Base-by-base conservation (phyloP, 2,888 invertebrate species). In the Tachystola acroxantha region DNA sequence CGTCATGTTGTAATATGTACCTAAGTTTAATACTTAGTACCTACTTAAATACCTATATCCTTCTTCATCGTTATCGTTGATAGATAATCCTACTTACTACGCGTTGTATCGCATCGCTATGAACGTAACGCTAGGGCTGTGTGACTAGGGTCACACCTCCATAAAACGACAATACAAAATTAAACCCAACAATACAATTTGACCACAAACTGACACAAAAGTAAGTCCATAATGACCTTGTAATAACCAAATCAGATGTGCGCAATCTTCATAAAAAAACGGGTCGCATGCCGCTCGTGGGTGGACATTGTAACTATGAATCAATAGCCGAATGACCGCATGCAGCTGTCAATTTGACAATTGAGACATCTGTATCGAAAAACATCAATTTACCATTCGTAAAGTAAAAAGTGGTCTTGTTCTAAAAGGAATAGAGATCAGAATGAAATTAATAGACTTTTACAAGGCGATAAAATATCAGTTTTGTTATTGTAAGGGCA, bases 311-410 rank as follows among this genome's bases (percentile, higher is more conserved):
- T 66, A 68, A 64, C 59, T 54, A 48, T 55, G 56, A 50, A 54
- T 53, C 53, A 53, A 66, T 64, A 68, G 65, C 65, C 73, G 75
- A 65, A 69, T 70, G 56, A 50, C 54, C 44, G 71, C 68, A 68
- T 66, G 56, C 82, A 84, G 81, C 82, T 85, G 84, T 81, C 84
- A 80, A 70, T 67, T 53, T 45, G 43, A 53, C 54, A 59, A 80
- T 81, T 71, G 75, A 80, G 74, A 73, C 62, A 61, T 81, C 71
- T 57, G 55, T 51, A 48, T 36, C 28, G 36, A 49, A 66, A 57
- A 58, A 37, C 0, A 39, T 51, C 7, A 3, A 7, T 29, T 16
- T 39, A 12, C 47, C 11, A n/a, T 11, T 10, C 7, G 14, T 1
- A 12, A 24, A 11, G 30, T 5, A 7, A 0, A 24, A 24, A n/a